These are phyloP conservation scores for Acanthornis magna DNA, from an alignment of 2,797 vertebrate species.

Conservation along the genomic window DNA sequence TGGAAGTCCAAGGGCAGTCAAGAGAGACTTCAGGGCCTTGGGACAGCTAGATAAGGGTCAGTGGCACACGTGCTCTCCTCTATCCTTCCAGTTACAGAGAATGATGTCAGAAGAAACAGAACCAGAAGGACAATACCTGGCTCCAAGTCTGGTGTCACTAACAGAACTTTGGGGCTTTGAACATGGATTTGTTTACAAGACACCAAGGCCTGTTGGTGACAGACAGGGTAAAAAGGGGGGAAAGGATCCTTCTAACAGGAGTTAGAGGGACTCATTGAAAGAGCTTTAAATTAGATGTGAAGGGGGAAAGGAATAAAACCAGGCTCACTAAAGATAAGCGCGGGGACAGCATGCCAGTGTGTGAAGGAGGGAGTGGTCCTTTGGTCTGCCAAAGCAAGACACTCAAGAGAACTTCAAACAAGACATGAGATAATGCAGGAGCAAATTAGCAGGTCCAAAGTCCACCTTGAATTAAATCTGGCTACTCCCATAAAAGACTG, in stretches of 20 bases:
- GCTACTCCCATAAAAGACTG: not conserved
- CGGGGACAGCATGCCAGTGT: not conserved
- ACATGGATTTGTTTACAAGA: not conserved
- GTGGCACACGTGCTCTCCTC: not conserved
- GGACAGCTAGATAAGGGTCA: not conserved
- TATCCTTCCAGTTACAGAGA: not conserved
- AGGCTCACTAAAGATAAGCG: not conserved
- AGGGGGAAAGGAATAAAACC: not conserved
- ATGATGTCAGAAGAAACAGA: not conserved
- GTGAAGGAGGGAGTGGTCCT: not conserved
- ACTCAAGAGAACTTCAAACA: not conserved
- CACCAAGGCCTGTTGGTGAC: not conserved
- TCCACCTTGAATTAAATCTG: not conserved
- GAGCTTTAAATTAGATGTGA: not conserved
- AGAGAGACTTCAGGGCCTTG: not conserved
- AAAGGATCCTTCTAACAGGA: not conserved
- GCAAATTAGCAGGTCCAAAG: not conserved
- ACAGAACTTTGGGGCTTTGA: not conserved
- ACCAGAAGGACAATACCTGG: not conserved
- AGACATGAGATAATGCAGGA: not conserved
- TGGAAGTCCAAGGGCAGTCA: not conserved
- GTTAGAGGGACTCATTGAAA: not conserved
- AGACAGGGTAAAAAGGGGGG: not conserved
- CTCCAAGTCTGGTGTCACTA: not conserved
- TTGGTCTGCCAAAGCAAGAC: not conserved